Evolutionary conservation across 2,113 vertebrate species (phyloP).

Genomic region (Patagioenas fasciata): DNA sequence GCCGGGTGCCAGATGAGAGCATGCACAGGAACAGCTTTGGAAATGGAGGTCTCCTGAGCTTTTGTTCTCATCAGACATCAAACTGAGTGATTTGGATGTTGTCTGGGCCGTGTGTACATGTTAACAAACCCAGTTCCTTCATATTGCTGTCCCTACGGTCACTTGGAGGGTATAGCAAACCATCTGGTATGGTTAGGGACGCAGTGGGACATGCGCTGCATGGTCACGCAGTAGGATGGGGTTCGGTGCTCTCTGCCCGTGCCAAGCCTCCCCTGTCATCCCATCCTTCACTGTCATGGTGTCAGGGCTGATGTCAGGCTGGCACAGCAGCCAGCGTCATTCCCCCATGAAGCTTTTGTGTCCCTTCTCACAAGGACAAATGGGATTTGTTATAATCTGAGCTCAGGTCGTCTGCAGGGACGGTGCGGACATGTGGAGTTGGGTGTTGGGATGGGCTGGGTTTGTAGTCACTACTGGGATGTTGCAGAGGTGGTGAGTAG

Average conservation of each 20-base stretch:
- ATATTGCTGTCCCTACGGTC: not conserved
- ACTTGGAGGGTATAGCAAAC: not conserved
- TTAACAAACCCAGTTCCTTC: not conserved
- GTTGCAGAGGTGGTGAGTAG: not conserved
- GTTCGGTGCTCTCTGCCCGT: not conserved
- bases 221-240: rapidly evolving
- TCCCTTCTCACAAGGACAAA: not conserved
- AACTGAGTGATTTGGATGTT: not conserved
- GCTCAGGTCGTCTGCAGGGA: not conserved
- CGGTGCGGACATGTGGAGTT: rapidly evolving
- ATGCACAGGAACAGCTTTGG: not conserved
- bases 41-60: rapidly evolving
- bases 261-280: not conserved
- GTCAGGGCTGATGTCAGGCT: not conserved
- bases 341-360: not conserved
- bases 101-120: not conserved
- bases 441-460: not conserved
- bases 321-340: not conserved
- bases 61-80: not conserved
- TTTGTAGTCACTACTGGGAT: not conserved
- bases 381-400: not conserved
- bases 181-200: not conserved
- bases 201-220: rapidly evolving
- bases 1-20: not conserved
- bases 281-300: rapidly evolving